Percentiles rank a stretch among this genome's conserved stretches.
phyloP scores from a whole-genome alignment of 2,113 vertebrate genomes.

The Brachyistius frenatus region DNA sequence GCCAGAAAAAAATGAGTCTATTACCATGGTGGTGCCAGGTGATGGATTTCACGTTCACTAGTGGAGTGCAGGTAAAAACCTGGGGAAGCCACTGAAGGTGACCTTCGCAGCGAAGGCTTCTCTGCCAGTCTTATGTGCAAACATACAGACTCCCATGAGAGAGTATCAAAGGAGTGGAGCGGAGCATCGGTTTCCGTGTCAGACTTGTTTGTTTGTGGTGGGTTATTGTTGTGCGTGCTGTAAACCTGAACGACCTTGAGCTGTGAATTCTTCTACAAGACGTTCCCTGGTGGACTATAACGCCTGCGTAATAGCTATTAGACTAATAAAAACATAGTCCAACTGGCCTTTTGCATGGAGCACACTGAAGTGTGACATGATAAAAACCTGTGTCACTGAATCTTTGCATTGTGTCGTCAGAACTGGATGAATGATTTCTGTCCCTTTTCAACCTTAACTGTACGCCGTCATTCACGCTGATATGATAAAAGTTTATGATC shows the following conservation, averaged over 20 bases:
- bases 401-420: slow-evolving; percentile 9
- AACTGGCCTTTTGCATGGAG: slow-evolving; percentile 24
- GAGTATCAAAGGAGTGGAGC: slow-evolving; percentile 47
- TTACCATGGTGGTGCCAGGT: slow-evolving; percentile 81
- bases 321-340: slow-evolving; percentile 52
- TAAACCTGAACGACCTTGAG: slow-evolving; percentile 79
- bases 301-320: slow-evolving; percentile 39
- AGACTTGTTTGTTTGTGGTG: slow-evolving; percentile 75
- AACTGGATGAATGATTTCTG: slow-evolving; percentile 1
- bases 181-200: slow-evolving; percentile 61
- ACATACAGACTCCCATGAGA: slow-evolving; percentile 75
- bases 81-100: slow-evolving; percentile 78
- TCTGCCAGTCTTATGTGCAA: slow-evolving; percentile 54
- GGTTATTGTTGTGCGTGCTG: slow-evolving; percentile 60
- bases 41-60: slow-evolving; percentile 82
- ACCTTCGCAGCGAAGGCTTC: slow-evolving; percentile 78
- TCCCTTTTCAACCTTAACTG: neutral
- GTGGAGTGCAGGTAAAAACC: slow-evolving; percentile 79
- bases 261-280: slow-evolving; percentile 50
- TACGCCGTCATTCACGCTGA: neutral
- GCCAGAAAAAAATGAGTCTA: slow-evolving; percentile 80
- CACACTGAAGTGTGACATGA: slow-evolving; percentile 18
- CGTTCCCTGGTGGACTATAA: slow-evolving; percentile 55
- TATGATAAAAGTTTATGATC: slow-evolving; percentile 18
- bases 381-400: slow-evolving; percentile 33